Conservation (phyloP, 2,797 vertebrate genomes). For the Cyprinodon diabolis region DNA sequence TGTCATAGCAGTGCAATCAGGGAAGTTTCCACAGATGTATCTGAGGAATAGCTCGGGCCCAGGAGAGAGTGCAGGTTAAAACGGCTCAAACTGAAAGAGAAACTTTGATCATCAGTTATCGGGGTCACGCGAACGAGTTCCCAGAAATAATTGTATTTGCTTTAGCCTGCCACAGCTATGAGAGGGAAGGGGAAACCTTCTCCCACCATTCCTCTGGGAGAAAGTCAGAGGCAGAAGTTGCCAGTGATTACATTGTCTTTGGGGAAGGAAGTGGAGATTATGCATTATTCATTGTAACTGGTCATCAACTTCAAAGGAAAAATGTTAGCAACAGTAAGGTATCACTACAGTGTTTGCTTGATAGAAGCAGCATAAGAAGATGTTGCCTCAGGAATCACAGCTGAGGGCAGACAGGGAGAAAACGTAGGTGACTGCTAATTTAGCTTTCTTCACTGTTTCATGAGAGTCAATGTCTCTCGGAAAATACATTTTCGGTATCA, state of each 20-base stretch:
- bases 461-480: neutral
- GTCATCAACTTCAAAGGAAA: constrained; percentile 75
- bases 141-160: constrained; percentile 64
- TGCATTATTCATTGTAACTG: constrained; percentile 75
- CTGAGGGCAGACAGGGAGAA: constrained; percentile 35
- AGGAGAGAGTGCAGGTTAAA: constrained; percentile 51
- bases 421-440: constrained; percentile 1
- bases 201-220: constrained; percentile 54
- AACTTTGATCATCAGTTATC: constrained; percentile 60
- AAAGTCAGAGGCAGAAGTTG: constrained; percentile 62
- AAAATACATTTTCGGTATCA: neutral
- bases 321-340: constrained; percentile 48
- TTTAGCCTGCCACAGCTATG: constrained; percentile 24
- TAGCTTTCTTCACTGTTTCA: constrained; percentile 24
- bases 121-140: constrained; percentile 52
- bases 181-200: constrained; percentile 47
- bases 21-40: constrained; percentile 48
- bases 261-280: constrained; percentile 39
- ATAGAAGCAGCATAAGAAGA: constrained; percentile 47
- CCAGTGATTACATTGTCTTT: constrained; percentile 72
- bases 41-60: constrained; percentile 43
- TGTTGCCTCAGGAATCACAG: constrained; percentile 53
- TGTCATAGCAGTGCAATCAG: constrained; percentile 52
- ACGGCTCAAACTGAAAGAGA: constrained; percentile 54
- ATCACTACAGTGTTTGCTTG: constrained; percentile 54